A percentile compares a stretch with the other conserved stretches of the same genome.
phyloP scores from a whole-genome alignment of 2,888 invertebrate genomes.

The Spodoptera exigua region DNA sequence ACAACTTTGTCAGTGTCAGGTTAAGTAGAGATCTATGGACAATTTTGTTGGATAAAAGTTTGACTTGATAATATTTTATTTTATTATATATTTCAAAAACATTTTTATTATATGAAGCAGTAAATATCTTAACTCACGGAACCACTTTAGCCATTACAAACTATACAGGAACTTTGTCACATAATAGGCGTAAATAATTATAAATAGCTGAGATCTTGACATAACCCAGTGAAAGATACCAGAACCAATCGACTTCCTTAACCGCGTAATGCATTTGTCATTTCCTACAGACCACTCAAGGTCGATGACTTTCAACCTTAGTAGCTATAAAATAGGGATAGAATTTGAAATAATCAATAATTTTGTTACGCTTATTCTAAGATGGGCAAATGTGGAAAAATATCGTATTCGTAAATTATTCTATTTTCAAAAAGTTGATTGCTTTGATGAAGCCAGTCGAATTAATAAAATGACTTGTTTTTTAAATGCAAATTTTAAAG shows the following conservation, averaged over 20 bases:
- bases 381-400: too few species aligned
- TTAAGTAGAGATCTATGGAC: neutral
- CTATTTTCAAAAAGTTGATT: slow-evolving; percentile 64
- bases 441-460: slow-evolving; percentile 56
- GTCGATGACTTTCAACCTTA: slow-evolving; percentile 24
- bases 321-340: neutral
- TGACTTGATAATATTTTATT: too few species aligned
- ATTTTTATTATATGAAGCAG: neutral
- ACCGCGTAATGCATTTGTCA: slow-evolving; percentile 46
- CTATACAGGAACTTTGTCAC: slow-evolving; percentile 20
- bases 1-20: slow-evolving; percentile 15
- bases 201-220: slow-evolving; percentile 39
- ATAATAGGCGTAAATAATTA: slow-evolving; percentile 29
- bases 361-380: too few species aligned
- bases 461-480: slow-evolving; percentile 50
- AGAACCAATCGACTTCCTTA: slow-evolving; percentile 63
- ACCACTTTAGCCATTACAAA: slow-evolving; percentile 11
- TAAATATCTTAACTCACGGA: neutral
- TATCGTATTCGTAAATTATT: slow-evolving; percentile 40
- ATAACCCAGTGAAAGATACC: slow-evolving; percentile 60
- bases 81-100: too few species aligned
- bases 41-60: neutral
- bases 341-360: too few species aligned
- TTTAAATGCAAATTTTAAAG: slow-evolving; percentile 45
- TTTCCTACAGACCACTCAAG: slow-evolving; percentile 62